Evolutionary conservation across 2,113 vertebrate genomes (phyloP).

Genomic region (Phylloscopus whistleri): DNA sequence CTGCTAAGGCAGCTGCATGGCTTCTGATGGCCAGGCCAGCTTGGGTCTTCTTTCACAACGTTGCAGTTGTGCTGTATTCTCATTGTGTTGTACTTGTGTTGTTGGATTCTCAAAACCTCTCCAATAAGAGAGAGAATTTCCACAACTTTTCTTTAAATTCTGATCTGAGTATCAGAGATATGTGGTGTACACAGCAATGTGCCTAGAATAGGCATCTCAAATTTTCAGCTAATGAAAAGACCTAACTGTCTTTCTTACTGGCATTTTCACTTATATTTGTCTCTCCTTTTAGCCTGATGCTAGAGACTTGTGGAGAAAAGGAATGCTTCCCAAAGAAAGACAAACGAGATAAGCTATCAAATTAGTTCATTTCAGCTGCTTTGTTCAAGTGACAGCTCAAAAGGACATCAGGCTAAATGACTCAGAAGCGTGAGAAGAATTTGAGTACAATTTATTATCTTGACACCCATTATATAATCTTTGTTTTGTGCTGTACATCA

Average conservation of each 20-base stretch:
- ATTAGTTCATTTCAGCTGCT: slow-evolving; percentile 24
- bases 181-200: neutral
- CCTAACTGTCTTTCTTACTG: neutral
- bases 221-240: neutral
- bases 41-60: rapidly evolving
- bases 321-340: slow-evolving; percentile 26
- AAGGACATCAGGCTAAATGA: slow-evolving; percentile 45
- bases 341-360: slow-evolving; percentile 8
- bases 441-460: neutral
- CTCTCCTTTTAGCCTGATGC: neutral
- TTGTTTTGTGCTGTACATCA: neutral
- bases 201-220: neutral
- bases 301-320: neutral
- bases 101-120: neutral
- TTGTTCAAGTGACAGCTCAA: slow-evolving; percentile 51
- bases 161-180: neutral
- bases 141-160: neutral
- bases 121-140: neutral
- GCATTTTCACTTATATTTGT: neutral
- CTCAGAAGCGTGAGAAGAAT: slow-evolving; percentile 19
- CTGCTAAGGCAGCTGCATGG: neutral
- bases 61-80: neutral
- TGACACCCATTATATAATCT: neutral
- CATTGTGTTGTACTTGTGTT: neutral
- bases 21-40: neutral